Evolutionary conservation across 1,140 invertebrate species (phyloP).

Genomic region (Drosophila tani): DNA sequence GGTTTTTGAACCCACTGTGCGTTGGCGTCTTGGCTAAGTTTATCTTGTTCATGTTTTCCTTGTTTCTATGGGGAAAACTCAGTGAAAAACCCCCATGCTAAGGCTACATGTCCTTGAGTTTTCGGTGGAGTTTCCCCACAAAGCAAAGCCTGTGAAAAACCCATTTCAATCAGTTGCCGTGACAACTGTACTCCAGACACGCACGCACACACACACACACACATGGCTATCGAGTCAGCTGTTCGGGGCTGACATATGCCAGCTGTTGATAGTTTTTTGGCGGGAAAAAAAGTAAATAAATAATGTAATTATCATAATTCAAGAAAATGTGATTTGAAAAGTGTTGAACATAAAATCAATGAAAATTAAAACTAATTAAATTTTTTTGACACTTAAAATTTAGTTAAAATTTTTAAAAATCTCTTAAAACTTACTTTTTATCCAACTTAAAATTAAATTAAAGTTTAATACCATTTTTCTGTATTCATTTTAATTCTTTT

Average conservation of each 20-base stretch:
- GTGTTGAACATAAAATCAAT: no score
- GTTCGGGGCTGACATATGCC: conserved; percentile 6
- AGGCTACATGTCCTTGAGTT: neutral
- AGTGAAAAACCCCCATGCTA: neutral
- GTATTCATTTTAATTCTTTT: conserved; percentile 40
- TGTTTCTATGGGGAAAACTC: neutral
- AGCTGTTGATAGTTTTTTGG: conserved; percentile 18
- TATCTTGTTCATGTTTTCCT: neutral
- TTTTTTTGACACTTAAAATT: neutral
- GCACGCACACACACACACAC: conserved; percentile 16
- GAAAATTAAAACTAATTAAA: no score
- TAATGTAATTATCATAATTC: neutral
- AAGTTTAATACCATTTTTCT: neutral
- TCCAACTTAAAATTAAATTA: no score
- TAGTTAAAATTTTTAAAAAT: neutral
- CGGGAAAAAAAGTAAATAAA: conserved; percentile 18
- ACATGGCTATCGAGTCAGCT: conserved; percentile 14
- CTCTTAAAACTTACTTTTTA: no score
- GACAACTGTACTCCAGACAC: conserved; percentile 60
- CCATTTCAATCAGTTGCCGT: conserved; percentile 38
- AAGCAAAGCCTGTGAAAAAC: conserved; percentile 2
- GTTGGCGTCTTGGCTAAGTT: conserved; percentile 74
- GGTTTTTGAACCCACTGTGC: conserved; percentile 66
- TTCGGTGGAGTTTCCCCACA: neutral
- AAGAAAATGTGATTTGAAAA: no score